Percentiles rank a stretch among this genome's conserved stretches.
Evolutionary conservation across 2,888 invertebrate species (phyloP).

Genomic region (Timandra comae): DNA sequence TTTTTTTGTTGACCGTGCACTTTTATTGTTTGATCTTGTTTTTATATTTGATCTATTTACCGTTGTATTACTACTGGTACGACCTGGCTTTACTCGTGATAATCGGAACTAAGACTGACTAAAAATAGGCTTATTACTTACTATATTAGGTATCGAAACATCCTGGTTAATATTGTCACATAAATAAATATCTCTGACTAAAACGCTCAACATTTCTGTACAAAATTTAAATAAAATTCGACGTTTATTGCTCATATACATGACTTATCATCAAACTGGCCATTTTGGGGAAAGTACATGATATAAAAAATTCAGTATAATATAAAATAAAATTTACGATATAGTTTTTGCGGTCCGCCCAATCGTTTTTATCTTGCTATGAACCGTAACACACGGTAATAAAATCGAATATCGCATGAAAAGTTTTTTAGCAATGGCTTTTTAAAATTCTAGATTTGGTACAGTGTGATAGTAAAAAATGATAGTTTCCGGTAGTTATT

Average conservation of each 20-base stretch:
- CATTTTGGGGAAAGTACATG: conserved; percentile 33
- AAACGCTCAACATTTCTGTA: background rate
- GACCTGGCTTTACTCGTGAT: too few species aligned
- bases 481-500: background rate
- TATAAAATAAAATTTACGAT: conserved; percentile 48
- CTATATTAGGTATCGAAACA: too few species aligned
- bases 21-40: too few species aligned
- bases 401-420: conserved; percentile 23
- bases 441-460: conserved; percentile 13
- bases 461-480: background rate
- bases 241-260: conserved; percentile 54
- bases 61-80: too few species aligned
- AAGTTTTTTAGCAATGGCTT: conserved; percentile 13
- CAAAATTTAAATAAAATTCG: conserved; percentile 33
- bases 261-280: conserved; percentile 45
- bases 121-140: too few species aligned
- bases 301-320: conserved; percentile 21
- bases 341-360: conserved; percentile 36
- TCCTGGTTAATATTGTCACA: too few species aligned
- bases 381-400: conserved; percentile 28
- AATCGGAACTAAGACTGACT: too few species aligned
- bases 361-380: conserved; percentile 36
- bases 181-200: background rate
- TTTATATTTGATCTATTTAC: too few species aligned
- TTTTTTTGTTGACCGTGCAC: too few species aligned